Conservation (phyloP, 92 coral and sea anemone species). For the Diadumene lineata region DNA sequence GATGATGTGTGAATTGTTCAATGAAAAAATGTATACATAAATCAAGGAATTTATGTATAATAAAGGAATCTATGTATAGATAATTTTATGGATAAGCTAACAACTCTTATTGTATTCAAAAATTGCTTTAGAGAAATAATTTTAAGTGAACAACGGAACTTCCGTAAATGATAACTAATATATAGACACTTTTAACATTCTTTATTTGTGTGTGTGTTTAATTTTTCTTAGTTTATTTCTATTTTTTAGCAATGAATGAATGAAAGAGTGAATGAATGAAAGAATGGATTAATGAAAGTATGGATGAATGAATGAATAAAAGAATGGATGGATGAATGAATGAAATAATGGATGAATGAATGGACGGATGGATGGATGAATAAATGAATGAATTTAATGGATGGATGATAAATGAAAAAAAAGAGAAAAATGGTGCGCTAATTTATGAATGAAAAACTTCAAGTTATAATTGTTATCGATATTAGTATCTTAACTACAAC, state of each 20-base stretch:
- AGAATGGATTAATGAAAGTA: not conserved
- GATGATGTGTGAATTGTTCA: not conserved
- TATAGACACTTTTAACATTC: not conserved
- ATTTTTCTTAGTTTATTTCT: not conserved
- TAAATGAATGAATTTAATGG: not conserved
- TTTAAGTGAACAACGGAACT: too few relatives aligned
- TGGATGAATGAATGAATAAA: not conserved
- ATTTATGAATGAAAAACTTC: too few relatives aligned
- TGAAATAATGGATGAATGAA: not conserved
- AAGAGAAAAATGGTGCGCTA: too few relatives aligned
- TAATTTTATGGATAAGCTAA: too few relatives aligned
- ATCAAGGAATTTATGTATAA: too few relatives aligned
- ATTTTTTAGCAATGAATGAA: too few relatives aligned
- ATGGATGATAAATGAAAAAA: not conserved
- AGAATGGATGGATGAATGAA: not conserved
- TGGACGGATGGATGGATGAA: not conserved
- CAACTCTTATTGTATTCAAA: too few relatives aligned
- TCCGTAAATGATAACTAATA: not conserved
- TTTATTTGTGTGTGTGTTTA: not conserved
- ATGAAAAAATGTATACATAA: too few relatives aligned
- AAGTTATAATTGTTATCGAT: not conserved
- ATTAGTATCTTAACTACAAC: not conserved
- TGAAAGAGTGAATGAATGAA: not conserved
- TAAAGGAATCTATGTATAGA: not conserved
- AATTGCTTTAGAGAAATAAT: too few relatives aligned